A percentile compares a stretch with the other conserved stretches of the same genome.
phyloP scores from a whole-genome alignment of 2,888 invertebrate genomes.

The Urechis unicinctus region DNA sequence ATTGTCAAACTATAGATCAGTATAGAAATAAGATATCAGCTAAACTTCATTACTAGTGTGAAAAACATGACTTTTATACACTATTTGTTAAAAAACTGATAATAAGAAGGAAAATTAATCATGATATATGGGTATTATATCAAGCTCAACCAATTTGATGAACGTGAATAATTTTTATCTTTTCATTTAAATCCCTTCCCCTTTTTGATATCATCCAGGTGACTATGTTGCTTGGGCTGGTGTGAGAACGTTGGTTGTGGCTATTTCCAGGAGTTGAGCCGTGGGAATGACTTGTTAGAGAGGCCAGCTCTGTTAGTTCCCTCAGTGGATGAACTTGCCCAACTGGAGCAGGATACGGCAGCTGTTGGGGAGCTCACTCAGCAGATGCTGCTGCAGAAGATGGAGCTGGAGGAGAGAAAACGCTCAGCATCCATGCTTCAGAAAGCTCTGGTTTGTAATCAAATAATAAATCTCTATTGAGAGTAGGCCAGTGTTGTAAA shows the following conservation, averaged over 20 bases:
- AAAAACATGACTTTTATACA: no score
- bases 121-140: background rate
- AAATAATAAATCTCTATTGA: no score
- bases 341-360: slow-evolving; percentile 43
- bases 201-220: background rate
- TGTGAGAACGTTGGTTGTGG: background rate
- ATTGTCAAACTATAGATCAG: no score
- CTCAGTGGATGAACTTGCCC: slow-evolving; percentile 37
- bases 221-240: background rate
- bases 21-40: no score
- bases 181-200: no score
- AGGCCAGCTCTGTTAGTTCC: slow-evolving; percentile 40
- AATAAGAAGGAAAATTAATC: background rate
- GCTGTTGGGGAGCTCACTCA: slow-evolving; percentile 45
- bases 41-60: no score
- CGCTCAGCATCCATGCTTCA: slow-evolving; percentile 45
- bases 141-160: slow-evolving; percentile 1
- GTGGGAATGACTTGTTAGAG: slow-evolving; percentile 32
- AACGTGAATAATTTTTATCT: no score
- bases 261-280: slow-evolving; percentile 28
- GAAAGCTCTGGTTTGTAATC: slow-evolving; percentile 49
- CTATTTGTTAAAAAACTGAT: no score
- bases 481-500: no score
- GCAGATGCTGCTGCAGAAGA: slow-evolving; percentile 40
- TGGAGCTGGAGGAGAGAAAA: slow-evolving; percentile 47